Conservation (phyloP, 2,888 invertebrate genomes). For the Troides oblongomaculatus region DNA sequence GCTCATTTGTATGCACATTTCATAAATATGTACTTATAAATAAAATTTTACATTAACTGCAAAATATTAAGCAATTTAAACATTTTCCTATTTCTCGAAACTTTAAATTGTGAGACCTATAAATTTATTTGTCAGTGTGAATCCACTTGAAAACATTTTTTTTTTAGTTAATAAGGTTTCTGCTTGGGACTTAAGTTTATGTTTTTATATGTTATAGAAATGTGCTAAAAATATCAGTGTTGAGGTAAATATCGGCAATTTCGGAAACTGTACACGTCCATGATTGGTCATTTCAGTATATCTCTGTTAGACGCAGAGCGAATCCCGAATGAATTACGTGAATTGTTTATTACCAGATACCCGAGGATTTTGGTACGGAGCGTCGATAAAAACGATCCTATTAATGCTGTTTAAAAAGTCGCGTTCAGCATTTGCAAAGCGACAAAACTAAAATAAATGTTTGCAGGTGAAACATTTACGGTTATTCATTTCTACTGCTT, state of each 20-base stretch:
- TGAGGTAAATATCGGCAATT: slow-evolving; percentile 54
- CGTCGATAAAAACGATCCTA: slow-evolving; percentile 42
- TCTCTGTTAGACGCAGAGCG: slow-evolving; percentile 66
- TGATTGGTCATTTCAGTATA: slow-evolving; percentile 78
- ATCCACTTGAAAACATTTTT: too few relatives aligned
- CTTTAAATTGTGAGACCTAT: neutral
- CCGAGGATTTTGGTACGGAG: slow-evolving; percentile 45
- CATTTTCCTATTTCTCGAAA: neutral
- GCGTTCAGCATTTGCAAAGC: neutral
- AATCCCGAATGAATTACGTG: slow-evolving; percentile 69
- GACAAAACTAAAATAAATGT: neutral
- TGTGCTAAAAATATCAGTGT: slow-evolving; percentile 31
- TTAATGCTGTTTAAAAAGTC: slow-evolving; percentile 30
- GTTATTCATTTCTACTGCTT: neutral
- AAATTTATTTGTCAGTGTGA: too few relatives aligned
- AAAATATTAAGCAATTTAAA: neutral
- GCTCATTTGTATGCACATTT: slow-evolving; percentile 30
- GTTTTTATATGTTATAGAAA: neutral
- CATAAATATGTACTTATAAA: slow-evolving; percentile 1
- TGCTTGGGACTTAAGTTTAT: neutral
- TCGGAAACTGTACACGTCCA: slow-evolving; percentile 62
- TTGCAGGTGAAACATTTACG: neutral
- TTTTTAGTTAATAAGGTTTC: neutral
- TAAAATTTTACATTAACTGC: neutral
- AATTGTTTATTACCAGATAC: slow-evolving; percentile 63